Conservation (phyloP, 2,797 vertebrate genomes). For the Pterois miles region DNA sequence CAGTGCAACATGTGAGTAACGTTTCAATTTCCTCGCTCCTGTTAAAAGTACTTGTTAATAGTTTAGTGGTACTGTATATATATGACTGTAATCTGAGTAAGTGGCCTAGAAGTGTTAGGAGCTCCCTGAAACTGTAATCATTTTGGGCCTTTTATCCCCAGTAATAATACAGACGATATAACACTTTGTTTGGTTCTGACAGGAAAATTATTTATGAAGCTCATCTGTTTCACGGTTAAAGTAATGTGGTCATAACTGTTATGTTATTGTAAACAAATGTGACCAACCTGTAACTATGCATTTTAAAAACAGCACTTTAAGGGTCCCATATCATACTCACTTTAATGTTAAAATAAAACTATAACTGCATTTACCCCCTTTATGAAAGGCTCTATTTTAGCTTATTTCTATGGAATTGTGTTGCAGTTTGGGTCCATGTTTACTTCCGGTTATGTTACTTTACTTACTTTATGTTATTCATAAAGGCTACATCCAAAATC, state of each 20-base stretch:
- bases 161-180: neutral
- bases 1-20: neutral
- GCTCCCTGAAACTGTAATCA: neutral
- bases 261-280: neutral
- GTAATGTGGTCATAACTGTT: neutral
- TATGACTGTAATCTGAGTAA: neutral
- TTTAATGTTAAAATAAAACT: too few species aligned
- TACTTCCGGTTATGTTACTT: too few species aligned
- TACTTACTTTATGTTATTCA: too few species aligned
- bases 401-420: fast-evolving
- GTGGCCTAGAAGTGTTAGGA: neutral
- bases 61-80: neutral
- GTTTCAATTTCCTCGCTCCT: neutral
- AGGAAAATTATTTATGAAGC: neutral
- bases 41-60: neutral
- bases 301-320: neutral
- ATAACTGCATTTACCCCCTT: too few species aligned
- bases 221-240: neutral
- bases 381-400: too few species aligned
- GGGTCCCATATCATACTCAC: too few species aligned
- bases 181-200: slow-evolving; percentile 1
- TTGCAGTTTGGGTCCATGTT: too few species aligned
- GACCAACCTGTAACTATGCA: neutral
- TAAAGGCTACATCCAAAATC: too few species aligned
- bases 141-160: neutral